Conservation (phyloP, 2,888 invertebrate genomes). For the Cactoblastis cactorum region DNA sequence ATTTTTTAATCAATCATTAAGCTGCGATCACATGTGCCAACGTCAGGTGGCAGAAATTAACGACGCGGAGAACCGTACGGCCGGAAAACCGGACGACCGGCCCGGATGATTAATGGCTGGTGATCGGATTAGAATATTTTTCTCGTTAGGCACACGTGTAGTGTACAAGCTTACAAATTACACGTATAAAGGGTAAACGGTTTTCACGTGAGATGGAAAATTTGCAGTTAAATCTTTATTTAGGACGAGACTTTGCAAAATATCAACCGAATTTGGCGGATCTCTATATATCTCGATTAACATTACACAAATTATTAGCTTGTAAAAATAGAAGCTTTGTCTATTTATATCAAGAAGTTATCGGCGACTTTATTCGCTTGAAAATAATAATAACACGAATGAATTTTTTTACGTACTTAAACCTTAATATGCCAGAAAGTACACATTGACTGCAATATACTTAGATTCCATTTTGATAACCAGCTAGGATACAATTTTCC, state of each 20-base stretch:
- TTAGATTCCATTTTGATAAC: neutral
- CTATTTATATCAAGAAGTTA: too few relatives aligned
- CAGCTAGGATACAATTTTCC: neutral
- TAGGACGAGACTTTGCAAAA: too few relatives aligned
- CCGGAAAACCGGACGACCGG: neutral
- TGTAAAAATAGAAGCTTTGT: too few relatives aligned
- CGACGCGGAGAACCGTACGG: conserved; percentile 8
- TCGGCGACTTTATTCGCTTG: too few relatives aligned
- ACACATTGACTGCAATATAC: neutral
- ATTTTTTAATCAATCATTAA: conserved; percentile 4
- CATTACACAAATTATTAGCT: too few relatives aligned
- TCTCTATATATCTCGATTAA: too few relatives aligned
- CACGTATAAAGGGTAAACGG: neutral
- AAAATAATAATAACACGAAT: too few relatives aligned
- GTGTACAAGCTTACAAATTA: conserved; percentile 7
- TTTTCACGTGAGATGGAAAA: neutral
- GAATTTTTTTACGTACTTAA: too few relatives aligned
- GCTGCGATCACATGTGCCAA: neutral
- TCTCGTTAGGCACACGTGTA: conserved; percentile 15
- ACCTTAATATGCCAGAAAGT: neutral
- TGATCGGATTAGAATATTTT: conserved; percentile 21
- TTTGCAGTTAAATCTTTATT: neutral
- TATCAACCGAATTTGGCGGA: too few relatives aligned
- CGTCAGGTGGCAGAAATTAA: conserved; percentile 20
- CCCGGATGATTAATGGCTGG: conserved; percentile 3